phyloP scores from a whole-genome alignment of 2,113 vertebrate genomes.

The Strix uralensis region DNA sequence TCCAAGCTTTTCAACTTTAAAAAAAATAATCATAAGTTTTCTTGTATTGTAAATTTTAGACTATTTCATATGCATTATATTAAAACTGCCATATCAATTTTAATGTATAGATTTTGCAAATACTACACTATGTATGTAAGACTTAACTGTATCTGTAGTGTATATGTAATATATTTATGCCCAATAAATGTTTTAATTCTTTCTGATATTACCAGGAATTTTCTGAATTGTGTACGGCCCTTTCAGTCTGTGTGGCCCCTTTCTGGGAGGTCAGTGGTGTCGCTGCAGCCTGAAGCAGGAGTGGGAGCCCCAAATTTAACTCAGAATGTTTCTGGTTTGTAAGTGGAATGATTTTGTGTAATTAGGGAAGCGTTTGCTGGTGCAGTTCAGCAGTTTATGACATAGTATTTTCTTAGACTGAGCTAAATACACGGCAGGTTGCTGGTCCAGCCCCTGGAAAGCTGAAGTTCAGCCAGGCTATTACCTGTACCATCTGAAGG shows the following conservation, averaged over 20 bases:
- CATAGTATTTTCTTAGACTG: not conserved
- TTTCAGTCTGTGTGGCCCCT: rapidly evolving
- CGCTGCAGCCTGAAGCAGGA: not conserved
- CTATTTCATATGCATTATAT: slow-evolving; percentile 99
- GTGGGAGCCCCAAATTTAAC: not conserved
- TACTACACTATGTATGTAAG: slow-evolving; percentile 99
- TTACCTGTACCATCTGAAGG: not conserved
- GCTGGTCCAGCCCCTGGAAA: not conserved
- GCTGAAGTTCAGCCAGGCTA: not conserved
- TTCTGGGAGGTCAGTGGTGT: not conserved
- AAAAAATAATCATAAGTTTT: slow-evolving; percentile 86
- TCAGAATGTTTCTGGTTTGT: not conserved
- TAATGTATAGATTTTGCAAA: slow-evolving; percentile 99
- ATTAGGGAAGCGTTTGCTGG: not conserved
- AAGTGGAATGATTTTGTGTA: not conserved
- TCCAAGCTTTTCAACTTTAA: slow-evolving; percentile 92
- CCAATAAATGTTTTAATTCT: slow-evolving; percentile 99
- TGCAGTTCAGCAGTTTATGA: not conserved
- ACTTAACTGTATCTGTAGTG: slow-evolving; percentile 99
- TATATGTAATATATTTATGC: slow-evolving; percentile 99
- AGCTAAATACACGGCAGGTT: rapidly evolving
- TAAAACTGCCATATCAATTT: slow-evolving; percentile 99
- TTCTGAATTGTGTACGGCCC: not conserved
- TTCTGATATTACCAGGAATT: slow-evolving; percentile 70
- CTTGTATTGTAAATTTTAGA: slow-evolving; percentile 99